Evolutionary conservation across 2,113 vertebrate genomes (phyloP).

Genomic region (Crotalus viridis): DNA sequence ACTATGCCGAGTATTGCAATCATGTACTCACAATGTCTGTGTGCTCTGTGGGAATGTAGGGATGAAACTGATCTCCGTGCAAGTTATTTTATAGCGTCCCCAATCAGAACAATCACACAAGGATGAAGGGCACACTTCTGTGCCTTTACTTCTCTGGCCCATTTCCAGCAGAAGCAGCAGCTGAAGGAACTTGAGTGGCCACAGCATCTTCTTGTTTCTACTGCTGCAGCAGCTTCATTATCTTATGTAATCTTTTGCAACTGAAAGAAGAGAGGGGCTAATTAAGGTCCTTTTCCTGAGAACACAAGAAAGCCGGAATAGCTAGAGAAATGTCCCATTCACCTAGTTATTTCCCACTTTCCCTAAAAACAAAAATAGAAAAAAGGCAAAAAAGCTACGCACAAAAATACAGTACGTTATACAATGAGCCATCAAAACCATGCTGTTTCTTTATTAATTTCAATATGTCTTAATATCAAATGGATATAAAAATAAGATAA

Average conservation of each 20-base stretch:
- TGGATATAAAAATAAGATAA: not conserved
- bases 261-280: not conserved
- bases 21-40: slow-evolving; percentile 86
- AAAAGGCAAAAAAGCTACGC: not conserved
- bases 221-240: slow-evolving; percentile 12
- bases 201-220: slow-evolving; percentile 56
- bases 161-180: slow-evolving; percentile 53
- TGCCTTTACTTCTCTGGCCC: slow-evolving; percentile 35
- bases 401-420: not conserved
- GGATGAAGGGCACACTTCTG: slow-evolving; percentile 67
- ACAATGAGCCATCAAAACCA: not conserved
- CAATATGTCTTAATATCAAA: not conserved
- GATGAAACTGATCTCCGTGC: slow-evolving; percentile 79
- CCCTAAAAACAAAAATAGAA: not conserved
- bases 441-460: not conserved
- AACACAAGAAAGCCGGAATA: not conserved
- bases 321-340: not conserved
- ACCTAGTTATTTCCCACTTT: not conserved
- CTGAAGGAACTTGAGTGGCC: slow-evolving; percentile 38
- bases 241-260: not conserved
- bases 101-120: slow-evolving; percentile 85
- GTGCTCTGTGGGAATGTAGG: slow-evolving; percentile 83
- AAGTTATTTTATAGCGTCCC: slow-evolving; percentile 81
- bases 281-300: not conserved
- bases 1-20: not conserved